phyloP scores from a whole-genome alignment of 2,888 invertebrate genomes.

The Macrophya annulata region DNA sequence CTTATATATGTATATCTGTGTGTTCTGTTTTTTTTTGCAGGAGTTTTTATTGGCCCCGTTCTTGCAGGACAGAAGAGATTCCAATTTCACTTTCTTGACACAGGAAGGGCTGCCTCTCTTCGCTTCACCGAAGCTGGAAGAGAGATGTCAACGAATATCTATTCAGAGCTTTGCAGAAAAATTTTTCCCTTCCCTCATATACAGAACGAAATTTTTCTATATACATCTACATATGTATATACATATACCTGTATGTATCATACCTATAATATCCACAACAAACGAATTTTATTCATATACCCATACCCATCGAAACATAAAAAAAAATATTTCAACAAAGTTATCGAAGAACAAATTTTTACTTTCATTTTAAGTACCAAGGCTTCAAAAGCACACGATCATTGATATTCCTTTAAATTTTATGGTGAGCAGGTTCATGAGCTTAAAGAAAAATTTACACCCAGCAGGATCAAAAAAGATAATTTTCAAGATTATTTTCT shows the following conservation, averaged over 20 bases:
- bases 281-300: slow-evolving; percentile 2
- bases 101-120: slow-evolving; percentile 9
- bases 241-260: neutral
- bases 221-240: too few species aligned
- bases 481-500: too few species aligned
- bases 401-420: neutral
- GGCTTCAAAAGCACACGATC: neutral
- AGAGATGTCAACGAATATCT: slow-evolving; percentile 36
- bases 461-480: too few species aligned
- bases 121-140: slow-evolving; percentile 20
- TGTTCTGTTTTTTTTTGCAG: neutral
- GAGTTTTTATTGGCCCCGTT: slow-evolving; percentile 33
- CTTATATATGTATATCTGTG: neutral
- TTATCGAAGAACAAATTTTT: neutral
- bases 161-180: slow-evolving; percentile 19
- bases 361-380: neutral
- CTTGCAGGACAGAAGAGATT: slow-evolving; percentile 35
- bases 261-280: neutral
- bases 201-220: neutral
- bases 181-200: neutral
- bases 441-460: too few species aligned
- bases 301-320: neutral
- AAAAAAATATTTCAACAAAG: neutral
- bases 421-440: neutral
- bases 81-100: slow-evolving; percentile 46